Evolutionary conservation across 2,113 vertebrate species (phyloP), one percentile per base, ranked within the genome.

Genomic region (Anas platyrhynchos): DNA sequence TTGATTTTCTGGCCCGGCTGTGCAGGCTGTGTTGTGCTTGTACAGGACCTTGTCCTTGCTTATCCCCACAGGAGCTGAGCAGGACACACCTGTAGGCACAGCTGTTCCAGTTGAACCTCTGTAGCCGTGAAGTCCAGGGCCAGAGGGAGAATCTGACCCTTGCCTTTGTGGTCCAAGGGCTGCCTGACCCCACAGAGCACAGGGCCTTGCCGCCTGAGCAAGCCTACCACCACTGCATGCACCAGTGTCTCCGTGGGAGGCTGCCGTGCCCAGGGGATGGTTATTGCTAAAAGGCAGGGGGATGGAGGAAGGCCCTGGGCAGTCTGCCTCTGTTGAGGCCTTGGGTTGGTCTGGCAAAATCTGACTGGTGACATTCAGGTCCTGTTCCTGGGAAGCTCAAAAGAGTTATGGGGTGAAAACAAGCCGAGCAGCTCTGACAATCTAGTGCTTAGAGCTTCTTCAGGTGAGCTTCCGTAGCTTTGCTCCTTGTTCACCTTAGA

Each of bases 251-350:
- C 50, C 3, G 4, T 31, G 17, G n/a, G 9, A 52, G 38, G 6
- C 14, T 27, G 36, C 20, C 8, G 1, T 1, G 25, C 9, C 27
- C 15, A 12, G 29, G 34, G 9, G 16, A 4, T 18, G 61, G 61
- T 10, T 34, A 22, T 26, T 61, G 29, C 11, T 34, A 65, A 44
- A 31, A 34, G 20, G 16, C 0, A 18, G 9, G 7, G n/a, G 29
- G 26, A 26, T 0, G 0, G 5, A 43, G 10, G 52, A 67, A 26
- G 25, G 12, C 15, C 20, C 18, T 11, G 8, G 6, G 7, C 65
- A 48, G 34, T 20, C 16, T 20, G 38, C 2, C 7, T 68, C 23
- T n/a, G 11, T 16, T 41, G 4, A 1, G 31, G 62, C 11, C 0
- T 8, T 44, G 12, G 32, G 12, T 31, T 77, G 36, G 8, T 44